Conservation (phyloP, 1,140 invertebrate species). For the Caenorhabditis inopinata region DNA sequence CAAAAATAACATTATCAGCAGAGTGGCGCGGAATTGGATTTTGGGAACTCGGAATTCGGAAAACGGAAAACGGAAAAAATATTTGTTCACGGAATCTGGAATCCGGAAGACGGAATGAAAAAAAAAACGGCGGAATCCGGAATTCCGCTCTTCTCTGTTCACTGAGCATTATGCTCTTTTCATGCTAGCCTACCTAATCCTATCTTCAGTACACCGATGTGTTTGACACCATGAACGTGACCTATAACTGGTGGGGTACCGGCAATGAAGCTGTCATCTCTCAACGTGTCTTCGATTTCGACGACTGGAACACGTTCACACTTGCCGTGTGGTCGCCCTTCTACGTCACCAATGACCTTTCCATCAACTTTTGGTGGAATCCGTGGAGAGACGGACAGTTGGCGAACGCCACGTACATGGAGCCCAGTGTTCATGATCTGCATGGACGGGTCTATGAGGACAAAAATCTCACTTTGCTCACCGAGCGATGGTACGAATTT, state of each 20-base stretch:
- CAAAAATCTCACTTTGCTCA: constrained; percentile 72
- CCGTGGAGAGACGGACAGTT: constrained; percentile 65
- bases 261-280: constrained; percentile 73
- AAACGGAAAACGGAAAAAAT: no score
- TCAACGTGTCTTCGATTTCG: constrained; percentile 92
- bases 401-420: constrained; percentile 60
- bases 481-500: constrained; percentile 58
- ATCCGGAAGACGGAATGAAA: no score
- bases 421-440: constrained; percentile 68
- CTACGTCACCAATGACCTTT: constrained; percentile 70
- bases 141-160: no score
- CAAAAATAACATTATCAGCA: no score
- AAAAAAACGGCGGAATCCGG: no score
- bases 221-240: constrained; percentile 82
- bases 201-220: constrained; percentile 78
- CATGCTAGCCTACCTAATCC: no score
- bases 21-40: no score
- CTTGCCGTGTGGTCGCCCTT: constrained; percentile 85
- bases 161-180: no score
- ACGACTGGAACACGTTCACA: constrained; percentile 98
- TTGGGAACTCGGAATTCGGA: no score
- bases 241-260: constrained; percentile 94
- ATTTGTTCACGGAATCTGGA: no score
- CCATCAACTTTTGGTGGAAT: constrained; percentile 74
- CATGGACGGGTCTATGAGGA: constrained; percentile 81